phyloP scores from a whole-genome alignment of 1,140 invertebrate species.

The Drosophila punjabiensis region DNA sequence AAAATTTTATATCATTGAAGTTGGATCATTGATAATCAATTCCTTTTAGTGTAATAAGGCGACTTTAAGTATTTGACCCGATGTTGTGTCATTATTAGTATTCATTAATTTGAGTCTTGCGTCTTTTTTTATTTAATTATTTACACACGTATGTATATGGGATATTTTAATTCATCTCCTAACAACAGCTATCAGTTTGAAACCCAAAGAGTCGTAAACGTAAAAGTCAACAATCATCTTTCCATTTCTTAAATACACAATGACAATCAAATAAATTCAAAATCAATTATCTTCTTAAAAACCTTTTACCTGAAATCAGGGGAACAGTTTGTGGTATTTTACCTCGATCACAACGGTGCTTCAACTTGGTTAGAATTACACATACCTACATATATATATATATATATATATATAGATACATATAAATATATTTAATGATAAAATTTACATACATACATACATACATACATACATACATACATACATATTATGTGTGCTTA shows the following conservation, averaged over 20 bases:
- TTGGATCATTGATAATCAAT: too few relatives aligned
- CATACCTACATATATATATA: neutral
- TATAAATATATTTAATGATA: neutral
- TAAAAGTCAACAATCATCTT: constrained; percentile 55
- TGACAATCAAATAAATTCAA: constrained; percentile 56
- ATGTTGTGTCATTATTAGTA: too few relatives aligned
- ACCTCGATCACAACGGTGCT: constrained; percentile 1
- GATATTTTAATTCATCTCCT: neutral
- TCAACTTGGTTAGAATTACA: neutral
- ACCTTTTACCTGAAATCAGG: constrained; percentile 35
- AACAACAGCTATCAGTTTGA: neutral
- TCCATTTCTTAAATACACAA: constrained; percentile 61
- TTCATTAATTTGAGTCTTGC: too few relatives aligned
- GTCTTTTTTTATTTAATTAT: neutral
- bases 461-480: constrained; percentile 10
- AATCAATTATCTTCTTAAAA: constrained; percentile 58
- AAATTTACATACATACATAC: too few relatives aligned
- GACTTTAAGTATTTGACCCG: too few relatives aligned
- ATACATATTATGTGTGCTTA: neutral
- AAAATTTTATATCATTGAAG: too few relatives aligned
- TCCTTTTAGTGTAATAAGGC: too few relatives aligned
- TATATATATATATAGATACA: neutral
- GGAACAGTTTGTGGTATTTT: constrained; percentile 1
- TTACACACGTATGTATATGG: neutral
- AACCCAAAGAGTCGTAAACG: constrained; percentile 34